Percentiles rank a stretch among this genome's conserved stretches.
These are phyloP conservation scores for Drosophila leonis DNA, from an alignment of 2,888 invertebrate genomes.

Conservation along the genomic window DNA sequence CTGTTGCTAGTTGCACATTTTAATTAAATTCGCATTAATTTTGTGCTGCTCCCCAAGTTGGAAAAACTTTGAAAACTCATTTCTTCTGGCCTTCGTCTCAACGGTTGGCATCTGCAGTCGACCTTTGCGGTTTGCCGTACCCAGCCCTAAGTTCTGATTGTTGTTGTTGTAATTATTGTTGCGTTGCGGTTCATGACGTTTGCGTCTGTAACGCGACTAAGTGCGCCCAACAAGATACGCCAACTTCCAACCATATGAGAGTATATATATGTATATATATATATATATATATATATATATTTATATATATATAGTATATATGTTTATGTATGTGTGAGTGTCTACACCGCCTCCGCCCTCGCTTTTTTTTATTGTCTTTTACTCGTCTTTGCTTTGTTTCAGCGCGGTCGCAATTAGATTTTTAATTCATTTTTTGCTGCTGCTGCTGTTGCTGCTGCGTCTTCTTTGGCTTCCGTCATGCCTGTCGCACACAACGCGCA, in stretches of 20 bases:
- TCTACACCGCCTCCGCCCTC: slow-evolving; percentile 30
- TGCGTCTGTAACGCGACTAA: slow-evolving; percentile 75
- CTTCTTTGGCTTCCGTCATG: slow-evolving; percentile 76
- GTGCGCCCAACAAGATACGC: slow-evolving; percentile 62
- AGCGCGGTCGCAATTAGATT: slow-evolving; percentile 78
- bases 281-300: not conserved
- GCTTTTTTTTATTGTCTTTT: slow-evolving; percentile 60
- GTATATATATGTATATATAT: not conserved
- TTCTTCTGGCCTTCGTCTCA: slow-evolving; percentile 69
- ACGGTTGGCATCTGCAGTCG: slow-evolving; percentile 71
- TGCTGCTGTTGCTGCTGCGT: slow-evolving; percentile 48
- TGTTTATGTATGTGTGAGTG: slow-evolving; percentile 11
- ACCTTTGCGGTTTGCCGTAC: slow-evolving; percentile 77
- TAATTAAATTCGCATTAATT: slow-evolving; percentile 81
- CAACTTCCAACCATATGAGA: slow-evolving; percentile 32
- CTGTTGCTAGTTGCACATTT: slow-evolving; percentile 79
- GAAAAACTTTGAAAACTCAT: slow-evolving; percentile 78
- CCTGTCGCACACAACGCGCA: slow-evolving; percentile 56
- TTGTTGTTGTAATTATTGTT: slow-evolving; percentile 74
- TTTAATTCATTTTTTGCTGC: slow-evolving; percentile 70
- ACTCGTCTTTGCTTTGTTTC: slow-evolving; percentile 74
- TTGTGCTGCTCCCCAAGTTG: slow-evolving; percentile 66
- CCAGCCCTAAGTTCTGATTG: slow-evolving; percentile 66
- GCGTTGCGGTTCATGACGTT: slow-evolving; percentile 81
- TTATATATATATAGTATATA: slow-evolving; percentile 3